phyloP scores from a whole-genome alignment of 2,113 vertebrate genomes.

The Notarius quadriscutis region DNA sequence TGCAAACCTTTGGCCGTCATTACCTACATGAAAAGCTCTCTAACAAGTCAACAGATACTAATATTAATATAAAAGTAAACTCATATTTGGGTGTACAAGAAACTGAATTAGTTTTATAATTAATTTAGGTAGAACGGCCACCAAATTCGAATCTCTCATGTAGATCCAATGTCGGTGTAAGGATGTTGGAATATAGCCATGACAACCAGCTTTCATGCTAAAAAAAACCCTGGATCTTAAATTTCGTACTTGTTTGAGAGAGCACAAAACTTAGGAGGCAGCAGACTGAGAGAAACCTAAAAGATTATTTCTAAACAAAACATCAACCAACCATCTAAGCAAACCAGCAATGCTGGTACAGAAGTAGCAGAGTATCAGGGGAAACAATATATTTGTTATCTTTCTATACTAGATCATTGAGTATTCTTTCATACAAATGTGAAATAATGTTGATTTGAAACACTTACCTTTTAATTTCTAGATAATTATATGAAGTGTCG shows the following conservation, averaged over 20 bases:
- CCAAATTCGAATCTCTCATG: no score
- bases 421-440: background rate
- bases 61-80: no score
- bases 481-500: background rate
- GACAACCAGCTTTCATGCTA: no score
- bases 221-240: no score
- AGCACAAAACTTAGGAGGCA: background rate
- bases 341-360: background rate
- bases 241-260: background rate
- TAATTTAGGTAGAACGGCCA: no score
- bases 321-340: background rate
- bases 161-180: no score
- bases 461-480: background rate
- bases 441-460: background rate
- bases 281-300: background rate
- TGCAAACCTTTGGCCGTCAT: no score
- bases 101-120: no score
- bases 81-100: no score
- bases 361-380: background rate
- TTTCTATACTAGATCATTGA: background rate
- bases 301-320: background rate
- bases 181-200: no score
- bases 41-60: no score
- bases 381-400: background rate
- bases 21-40: no score